Percentiles rank a stretch among this genome's conserved stretches.
Conservation (phyloP, 2,888 invertebrate species). For the Dolichopus griseipennis region DNA sequence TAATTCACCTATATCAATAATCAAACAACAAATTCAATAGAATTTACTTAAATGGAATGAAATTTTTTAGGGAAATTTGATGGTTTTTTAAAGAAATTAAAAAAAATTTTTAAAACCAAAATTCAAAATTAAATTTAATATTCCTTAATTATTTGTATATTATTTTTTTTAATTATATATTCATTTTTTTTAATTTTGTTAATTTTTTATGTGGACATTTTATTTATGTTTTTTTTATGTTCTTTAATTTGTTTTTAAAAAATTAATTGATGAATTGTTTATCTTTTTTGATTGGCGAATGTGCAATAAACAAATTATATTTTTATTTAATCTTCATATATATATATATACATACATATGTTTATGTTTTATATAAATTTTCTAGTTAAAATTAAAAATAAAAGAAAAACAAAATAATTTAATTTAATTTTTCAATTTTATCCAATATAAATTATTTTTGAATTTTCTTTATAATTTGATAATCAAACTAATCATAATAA, state of each 20-base stretch:
- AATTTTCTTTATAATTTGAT: too few relatives aligned
- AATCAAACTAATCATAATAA: too few relatives aligned
- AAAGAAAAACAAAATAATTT: neutral
- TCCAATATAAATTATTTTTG: too few relatives aligned
- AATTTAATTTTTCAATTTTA: neutral
- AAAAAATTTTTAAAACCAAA: neutral
- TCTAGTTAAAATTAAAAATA: too few relatives aligned
- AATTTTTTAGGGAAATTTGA: conserved; percentile 42
- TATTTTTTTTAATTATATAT: neutral
- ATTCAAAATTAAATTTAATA: neutral
- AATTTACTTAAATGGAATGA: conserved; percentile 42
- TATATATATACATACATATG: too few relatives aligned
- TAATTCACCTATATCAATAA: conserved; percentile 11
- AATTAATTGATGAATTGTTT: neutral
- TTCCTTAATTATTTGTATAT: neutral
- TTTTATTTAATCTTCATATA: too few relatives aligned
- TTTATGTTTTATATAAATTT: too few relatives aligned
- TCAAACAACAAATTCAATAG: conserved; percentile 37
- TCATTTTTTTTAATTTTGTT: neutral
- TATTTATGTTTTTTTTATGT: neutral
- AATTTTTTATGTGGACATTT: neutral
- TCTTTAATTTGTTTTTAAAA: neutral
- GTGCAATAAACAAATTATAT: conserved; percentile 7
- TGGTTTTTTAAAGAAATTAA: conserved; percentile 10
- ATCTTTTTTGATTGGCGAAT: neutral